Evolutionary conservation across 2,113 vertebrate species (phyloP).

Genomic region (Mionectes macconnelli): DNA sequence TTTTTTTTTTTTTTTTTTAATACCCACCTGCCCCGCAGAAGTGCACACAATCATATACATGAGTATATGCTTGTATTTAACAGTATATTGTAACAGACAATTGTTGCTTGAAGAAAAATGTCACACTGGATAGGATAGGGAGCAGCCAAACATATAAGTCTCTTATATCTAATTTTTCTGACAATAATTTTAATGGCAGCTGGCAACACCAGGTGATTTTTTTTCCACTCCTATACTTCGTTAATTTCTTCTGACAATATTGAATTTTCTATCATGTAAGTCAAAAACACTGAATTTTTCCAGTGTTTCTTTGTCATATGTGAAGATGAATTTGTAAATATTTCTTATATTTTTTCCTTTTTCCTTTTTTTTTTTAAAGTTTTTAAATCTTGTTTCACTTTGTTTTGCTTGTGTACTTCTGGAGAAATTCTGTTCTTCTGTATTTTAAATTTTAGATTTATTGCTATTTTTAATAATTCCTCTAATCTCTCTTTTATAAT

Average conservation of each 20-base stretch:
- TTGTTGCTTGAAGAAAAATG: constrained; percentile 42
- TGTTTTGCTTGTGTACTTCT: not conserved
- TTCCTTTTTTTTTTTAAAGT: no score
- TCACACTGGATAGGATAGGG: not conserved
- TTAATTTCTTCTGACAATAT: constrained; percentile 35
- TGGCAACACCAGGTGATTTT: not conserved
- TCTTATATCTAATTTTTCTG: constrained; percentile 43
- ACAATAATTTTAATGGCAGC: constrained; percentile 41
- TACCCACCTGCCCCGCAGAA: no score
- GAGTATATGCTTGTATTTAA: not conserved
- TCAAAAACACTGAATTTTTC: not conserved
- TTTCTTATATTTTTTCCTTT: fast-evolving
- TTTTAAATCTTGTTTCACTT: not conserved
- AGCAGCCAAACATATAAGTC: constrained; percentile 15
- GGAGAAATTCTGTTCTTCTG: not conserved
- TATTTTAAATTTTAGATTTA: not conserved
- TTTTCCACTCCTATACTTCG: not conserved
- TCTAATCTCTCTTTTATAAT: not conserved
- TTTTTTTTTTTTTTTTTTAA: no score
- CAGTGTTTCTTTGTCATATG: not conserved
- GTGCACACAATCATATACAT: not conserved
- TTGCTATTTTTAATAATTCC: not conserved
- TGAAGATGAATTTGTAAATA: not conserved
- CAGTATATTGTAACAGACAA: not conserved
- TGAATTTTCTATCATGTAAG: constrained; percentile 7